Base-by-base conservation (phyloP, 1,140 invertebrate species). In the Scaptodrosophila lebanonensis region DNA sequence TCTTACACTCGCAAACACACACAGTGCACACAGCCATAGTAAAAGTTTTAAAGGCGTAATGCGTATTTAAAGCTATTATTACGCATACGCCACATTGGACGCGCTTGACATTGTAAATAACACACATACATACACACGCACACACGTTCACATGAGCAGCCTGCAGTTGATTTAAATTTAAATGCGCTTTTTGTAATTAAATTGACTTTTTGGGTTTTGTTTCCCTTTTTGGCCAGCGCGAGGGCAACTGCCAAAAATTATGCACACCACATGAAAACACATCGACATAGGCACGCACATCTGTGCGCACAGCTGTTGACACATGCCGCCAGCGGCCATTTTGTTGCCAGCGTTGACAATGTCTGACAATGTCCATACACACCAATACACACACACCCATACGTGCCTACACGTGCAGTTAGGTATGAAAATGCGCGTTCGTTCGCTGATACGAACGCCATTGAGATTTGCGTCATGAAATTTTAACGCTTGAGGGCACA, bases 391-490 rank as follows among this genome's bases (percentile, higher is more conserved):
- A 4, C n/a, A 11, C 22, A 1, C 25, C n/a, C 9, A 4, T 30
- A 15, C 30, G 3, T 6, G 5, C 22, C 22, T 4, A n/a, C 13
- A 48, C 43, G 30, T 58, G 16, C n/a, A n/a, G n/a, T n/a, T n/a
- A n/a, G n/a, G n/a, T n/a, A n/a, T n/a, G n/a, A n/a, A n/a, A n/a
- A n/a, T n/a, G n/a, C n/a, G n/a, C n/a, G n/a, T n/a, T n/a, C n/a
- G 45, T 56, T 39, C 62, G 56, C 51, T 57, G 47, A 39, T 30
- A 49, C 56, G 44, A 60, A 62, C 61, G 60, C 52, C 73, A 77
- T 65, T 72, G 73, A 72, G 68, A 77, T 77, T 54, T 79, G 64
- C 39, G 32, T 49, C 54, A 66, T 67, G 75, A 54, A 79, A 66
- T 79, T 73, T 82, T 73, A 69, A 79, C 69, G 69, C 65, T 52